These are phyloP conservation scores for Muscidifurax raptorellus DNA, from an alignment of 1,140 invertebrate species.

Conservation along the genomic window DNA sequence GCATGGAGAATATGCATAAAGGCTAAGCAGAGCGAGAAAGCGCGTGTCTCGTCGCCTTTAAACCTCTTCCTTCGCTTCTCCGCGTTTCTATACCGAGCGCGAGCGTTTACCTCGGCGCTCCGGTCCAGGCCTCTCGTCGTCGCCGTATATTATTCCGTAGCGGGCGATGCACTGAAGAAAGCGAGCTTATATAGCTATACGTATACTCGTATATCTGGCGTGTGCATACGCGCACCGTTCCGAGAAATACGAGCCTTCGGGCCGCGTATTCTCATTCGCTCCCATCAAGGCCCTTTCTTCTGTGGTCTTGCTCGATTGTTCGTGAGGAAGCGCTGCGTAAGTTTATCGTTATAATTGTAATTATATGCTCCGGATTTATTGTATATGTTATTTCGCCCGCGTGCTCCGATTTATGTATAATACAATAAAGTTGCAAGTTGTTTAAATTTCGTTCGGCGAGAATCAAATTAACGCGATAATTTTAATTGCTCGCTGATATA, in stretches of 20 bases:
- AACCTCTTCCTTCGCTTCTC: not conserved
- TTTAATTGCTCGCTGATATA: too few species aligned
- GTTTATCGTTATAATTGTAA: not conserved
- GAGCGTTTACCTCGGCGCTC: constrained; percentile 28
- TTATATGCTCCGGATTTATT: not conserved
- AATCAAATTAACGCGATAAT: not conserved
- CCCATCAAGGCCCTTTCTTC: not conserved
- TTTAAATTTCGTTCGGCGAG: not conserved
- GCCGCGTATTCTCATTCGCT: constrained; percentile 6
- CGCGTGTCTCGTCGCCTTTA: constrained; percentile 24
- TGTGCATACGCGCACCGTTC: not conserved
- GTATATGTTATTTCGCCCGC: too few species aligned
- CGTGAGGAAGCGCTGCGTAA: not conserved
- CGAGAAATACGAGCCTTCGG: constrained; percentile 24
- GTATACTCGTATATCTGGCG: not conserved
- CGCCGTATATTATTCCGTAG: constrained; percentile 34
- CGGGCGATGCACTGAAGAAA: not conserved
- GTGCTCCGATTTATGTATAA: too few species aligned
- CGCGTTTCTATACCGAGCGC: not conserved
- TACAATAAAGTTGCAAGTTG: not conserved
- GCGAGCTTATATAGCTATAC: not conserved
- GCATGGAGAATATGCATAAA: not conserved
- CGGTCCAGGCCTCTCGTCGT: not conserved
- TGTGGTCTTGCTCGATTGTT: not conserved
- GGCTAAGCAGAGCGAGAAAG: constrained; percentile 8